Base-by-base conservation (phyloP, 2,888 invertebrate genomes). In the Sthenelais limicola region DNA sequence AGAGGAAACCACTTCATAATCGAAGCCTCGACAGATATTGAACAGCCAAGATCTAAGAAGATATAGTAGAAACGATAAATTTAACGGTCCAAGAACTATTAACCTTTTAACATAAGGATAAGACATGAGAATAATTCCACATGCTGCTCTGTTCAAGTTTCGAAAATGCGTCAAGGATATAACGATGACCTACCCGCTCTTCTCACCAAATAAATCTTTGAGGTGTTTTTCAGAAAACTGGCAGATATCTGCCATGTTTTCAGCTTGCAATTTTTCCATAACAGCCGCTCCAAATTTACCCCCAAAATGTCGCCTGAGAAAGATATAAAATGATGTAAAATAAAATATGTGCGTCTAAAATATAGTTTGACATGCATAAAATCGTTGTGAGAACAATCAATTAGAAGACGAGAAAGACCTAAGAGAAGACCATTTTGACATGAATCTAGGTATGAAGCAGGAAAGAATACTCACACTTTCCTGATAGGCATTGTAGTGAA, bases 261-360 rank as follows among this genome's bases (percentile, higher is more conserved):
- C 90, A 70, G 96, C 92, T 69, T 91, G 91, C 5, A 97, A 89
- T 58, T 91, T 89, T 80, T 94, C 92, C 73, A 92, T 91, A 3
- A 98, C 90, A n/a, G 91, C 89, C 78, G 92, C 91, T 0, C 98
- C 98, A 82, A 98, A 92, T 88, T 98, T 98, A 0, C 97, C 98
- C 43, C 98, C 98, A 24, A 98, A 90, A 83, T 94, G 93, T 80
- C 94, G 92, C 7, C 89, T 89, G 75, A 2, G 82, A 78, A 70
- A 74, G 73, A 73, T 73, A 72, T 49, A 49, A 9, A 49, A 24
- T 43, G 43, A 43, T 49, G n/a, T 28, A 3, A 58, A 70, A 35
- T 21, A 7, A 62, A n/a, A 7, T 15, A n/a, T n/a, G n/a, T n/a
- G 18, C 18, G 7, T 51, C 43, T 35, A 3, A 32, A 7, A 69